Conservation (phyloP, 2,113 vertebrate species). For the Coturnix japonica region DNA sequence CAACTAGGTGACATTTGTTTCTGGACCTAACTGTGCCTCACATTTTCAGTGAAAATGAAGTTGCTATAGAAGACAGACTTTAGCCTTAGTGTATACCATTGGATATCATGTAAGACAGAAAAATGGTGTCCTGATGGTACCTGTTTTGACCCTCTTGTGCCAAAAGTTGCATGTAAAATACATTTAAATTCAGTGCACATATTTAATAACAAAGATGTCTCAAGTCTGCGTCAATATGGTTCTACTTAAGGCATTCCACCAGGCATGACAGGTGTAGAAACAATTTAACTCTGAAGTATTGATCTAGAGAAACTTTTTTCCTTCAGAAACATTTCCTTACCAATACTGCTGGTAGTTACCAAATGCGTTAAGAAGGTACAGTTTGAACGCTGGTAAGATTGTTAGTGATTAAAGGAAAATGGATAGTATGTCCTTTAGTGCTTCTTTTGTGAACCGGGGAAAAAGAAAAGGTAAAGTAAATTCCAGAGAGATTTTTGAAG, state of each 20-base stretch:
- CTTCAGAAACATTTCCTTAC: background rate
- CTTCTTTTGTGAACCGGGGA: background rate
- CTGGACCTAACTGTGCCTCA: background rate
- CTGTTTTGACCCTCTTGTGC: background rate
- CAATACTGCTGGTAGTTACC: background rate
- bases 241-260: background rate
- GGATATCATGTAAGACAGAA: background rate
- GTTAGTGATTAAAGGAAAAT: background rate
- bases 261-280: background rate
- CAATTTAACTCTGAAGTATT: background rate
- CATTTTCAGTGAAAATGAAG: background rate
- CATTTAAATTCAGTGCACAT: background rate
- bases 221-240: background rate
- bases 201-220: background rate
- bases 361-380: background rate
- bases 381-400: background rate
- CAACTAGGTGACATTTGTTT: background rate
- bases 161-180: background rate
- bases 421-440: background rate
- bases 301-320: background rate
- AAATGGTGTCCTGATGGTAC: background rate
- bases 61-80: background rate
- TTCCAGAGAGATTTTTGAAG: background rate
- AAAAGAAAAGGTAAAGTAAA: background rate
- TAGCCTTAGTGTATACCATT: fast-evolving